Base-by-base conservation (phyloP, 2,888 invertebrate species). In the Agrochola lychnidis region DNA sequence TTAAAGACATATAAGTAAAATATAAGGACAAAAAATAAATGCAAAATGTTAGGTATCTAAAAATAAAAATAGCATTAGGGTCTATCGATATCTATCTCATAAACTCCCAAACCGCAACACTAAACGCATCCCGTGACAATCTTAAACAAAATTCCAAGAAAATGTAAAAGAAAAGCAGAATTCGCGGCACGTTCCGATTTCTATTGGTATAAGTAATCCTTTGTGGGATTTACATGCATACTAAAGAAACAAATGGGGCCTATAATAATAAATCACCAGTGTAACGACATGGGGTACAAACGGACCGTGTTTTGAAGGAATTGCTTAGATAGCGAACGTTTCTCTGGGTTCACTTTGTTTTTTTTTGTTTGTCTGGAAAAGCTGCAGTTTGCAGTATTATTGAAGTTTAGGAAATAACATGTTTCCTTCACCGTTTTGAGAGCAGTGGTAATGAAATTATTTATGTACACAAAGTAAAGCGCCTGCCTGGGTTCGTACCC, bases 241-340 rank as follows among this genome's bases (percentile, higher is more conserved):
- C 84, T 84, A 88, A 84, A 89, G 89, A 89, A 90, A 91, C 89
- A 87, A 92, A 91, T 89, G 90, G 91, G 82, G 78, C 88, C 91
- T 86, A 91, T 93, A 92, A 92, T 90, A 89, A 91, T 93, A 92
- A 92, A 93, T 93, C 89, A 92, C 88, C 79, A 76, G 85, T 81
- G 85, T 90, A 91, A 90, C 92, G 91, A 90, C 92, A 91, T 90
- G 84, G 87, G 89, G 87, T 90, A 88, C 89, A 89, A 91, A 90
- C 92, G 90, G 89, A 89, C 89, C 85, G 83, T 88, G 89, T 91
- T 89, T 90, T 90, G 91, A 91, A 90, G 89, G 89, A 89, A 91
- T 88, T 87, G 90, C 89, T 86, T 69, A 72, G 79, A 84, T 77
- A 84, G 82, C 73, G 53, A 88, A 80, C 68, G 76, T 82, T 88